Conservation (phyloP, 2,113 vertebrate species). For the Mastomys natalensis region DNA sequence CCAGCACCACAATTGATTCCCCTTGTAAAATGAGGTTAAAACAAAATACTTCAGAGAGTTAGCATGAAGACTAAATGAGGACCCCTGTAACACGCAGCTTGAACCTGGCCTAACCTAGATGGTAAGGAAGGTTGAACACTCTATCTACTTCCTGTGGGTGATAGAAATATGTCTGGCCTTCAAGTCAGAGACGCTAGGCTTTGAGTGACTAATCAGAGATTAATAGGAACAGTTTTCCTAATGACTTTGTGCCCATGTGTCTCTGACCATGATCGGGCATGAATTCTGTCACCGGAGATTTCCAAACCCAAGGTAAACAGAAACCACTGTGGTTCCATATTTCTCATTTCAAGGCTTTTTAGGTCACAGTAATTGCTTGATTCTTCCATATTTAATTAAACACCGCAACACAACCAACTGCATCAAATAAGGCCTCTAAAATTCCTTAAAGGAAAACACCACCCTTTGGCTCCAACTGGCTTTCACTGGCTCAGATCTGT, state of each 20-base stretch:
- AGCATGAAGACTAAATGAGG: not conserved
- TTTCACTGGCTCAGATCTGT: not conserved
- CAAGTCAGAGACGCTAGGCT: not conserved
- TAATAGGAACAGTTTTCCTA: not conserved
- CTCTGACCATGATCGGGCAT: not conserved
- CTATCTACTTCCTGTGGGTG: not conserved
- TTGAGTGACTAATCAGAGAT: not conserved
- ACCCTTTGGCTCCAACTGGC: not conserved
- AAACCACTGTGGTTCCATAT: not conserved
- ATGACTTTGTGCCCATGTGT: not conserved
- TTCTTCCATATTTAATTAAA: constrained; percentile 54
- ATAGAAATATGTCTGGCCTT: not conserved
- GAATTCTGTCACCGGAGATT: not conserved
- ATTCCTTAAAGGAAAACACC: constrained; percentile 21
- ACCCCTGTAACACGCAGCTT: not conserved
- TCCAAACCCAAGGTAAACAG: not conserved
- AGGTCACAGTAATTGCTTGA: not conserved
- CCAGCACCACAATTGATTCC: constrained; percentile 54
- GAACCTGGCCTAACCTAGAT: not conserved
- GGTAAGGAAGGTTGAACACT: not conserved
- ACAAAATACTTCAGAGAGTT: constrained; percentile 6
- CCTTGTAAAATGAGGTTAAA: constrained; percentile 42
- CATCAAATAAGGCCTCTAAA: constrained; percentile 1
- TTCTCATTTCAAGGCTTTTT: constrained; percentile 14
- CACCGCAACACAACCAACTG: not conserved